Base-by-base conservation (phyloP, 2,113 vertebrate genomes). In the Vulpes ferrilata region DNA sequence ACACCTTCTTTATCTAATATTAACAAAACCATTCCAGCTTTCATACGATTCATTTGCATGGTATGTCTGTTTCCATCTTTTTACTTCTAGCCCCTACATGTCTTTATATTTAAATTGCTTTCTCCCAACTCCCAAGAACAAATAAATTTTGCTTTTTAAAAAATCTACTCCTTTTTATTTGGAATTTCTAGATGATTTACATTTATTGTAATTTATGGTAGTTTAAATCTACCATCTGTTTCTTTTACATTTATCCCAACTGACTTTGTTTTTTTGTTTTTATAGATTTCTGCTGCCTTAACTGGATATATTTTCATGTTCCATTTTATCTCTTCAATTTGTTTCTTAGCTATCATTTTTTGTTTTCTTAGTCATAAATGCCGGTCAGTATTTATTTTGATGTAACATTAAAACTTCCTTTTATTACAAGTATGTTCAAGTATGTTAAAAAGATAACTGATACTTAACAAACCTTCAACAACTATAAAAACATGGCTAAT, bases 201-300 rank as follows among this genome's bases (percentile, higher is more conserved):
- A 85, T 81, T 95, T 93, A 93, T 74, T 60, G 32, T 67, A 90
- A 73, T 74, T 93, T 80, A 76, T 7, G 60, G 3, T 16, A 32
- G 25, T 73, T 95, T 80, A 86, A 67, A 87, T 76, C 20, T 81
- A 43, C 55, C 19, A 93, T n/a, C 59, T 85, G 57, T 84, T 95
- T 93, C 73, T 93, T 95, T 15, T 38, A 38, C 25, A 71, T 67
- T 59, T 90, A 73, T n/a, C 11, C 69, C 64, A 90, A 85, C 62
- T 90, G 62, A 74, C 16, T 13, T 87, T 71, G 62, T 11, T 35
- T 86, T n/a, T 15, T 92, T 3, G 51, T 89, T 60, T 35, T 1
- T 51, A 93, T 43, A 79, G 5, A 83, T 62, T 82, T 83, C 32
- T 87, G 30, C 74, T 69, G 78, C 43, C 32, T 94, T 62, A 94